A percentile compares a stretch with the other conserved stretches of the same genome.
These are phyloP conservation scores for Ichneumoninae sp. DNA, from an alignment of 2,888 invertebrate genomes.

Conservation along the genomic window DNA sequence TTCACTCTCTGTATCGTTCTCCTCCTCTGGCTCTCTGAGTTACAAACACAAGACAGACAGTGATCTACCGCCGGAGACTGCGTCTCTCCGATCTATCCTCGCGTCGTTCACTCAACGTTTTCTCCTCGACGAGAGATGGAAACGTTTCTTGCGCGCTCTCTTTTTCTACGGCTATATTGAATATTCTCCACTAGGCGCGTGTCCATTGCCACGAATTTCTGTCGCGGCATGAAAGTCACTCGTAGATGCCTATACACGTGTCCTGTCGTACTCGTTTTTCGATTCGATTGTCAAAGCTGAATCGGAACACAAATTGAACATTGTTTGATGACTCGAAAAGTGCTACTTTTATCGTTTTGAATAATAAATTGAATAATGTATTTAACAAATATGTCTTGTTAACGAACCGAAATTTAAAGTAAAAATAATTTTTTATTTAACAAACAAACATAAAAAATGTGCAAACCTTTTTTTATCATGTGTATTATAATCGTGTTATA, in stretches of 20 bases:
- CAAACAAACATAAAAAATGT: not conserved
- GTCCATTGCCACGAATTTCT: not conserved
- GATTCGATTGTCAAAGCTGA: slow-evolving; percentile 1
- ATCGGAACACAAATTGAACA: not conserved
- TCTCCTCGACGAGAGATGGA: slow-evolving; percentile 25
- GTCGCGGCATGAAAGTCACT: not conserved
- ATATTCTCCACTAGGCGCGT: not conserved
- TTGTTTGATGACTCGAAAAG: not conserved
- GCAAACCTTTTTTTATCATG: not conserved
- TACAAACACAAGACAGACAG: slow-evolving; percentile 51
- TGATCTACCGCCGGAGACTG: slow-evolving; percentile 81
- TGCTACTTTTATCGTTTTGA: not conserved
- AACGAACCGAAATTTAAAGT: too few species aligned
- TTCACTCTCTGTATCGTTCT: not conserved
- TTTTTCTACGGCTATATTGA: not conserved
- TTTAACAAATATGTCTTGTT: not conserved
- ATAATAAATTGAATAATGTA: not conserved
- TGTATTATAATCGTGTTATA: not conserved
- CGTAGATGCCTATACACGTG: not conserved
- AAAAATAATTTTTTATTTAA: not conserved
- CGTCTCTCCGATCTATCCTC: slow-evolving; percentile 78
- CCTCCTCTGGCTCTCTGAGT: not conserved
- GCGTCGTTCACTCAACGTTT: slow-evolving; percentile 63
- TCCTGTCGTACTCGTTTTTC: not conserved
- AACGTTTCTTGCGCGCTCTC: not conserved